These are phyloP conservation scores for Oophaga sylvatica DNA, from an alignment of 2,797 vertebrate species.

Conservation along the genomic window DNA sequence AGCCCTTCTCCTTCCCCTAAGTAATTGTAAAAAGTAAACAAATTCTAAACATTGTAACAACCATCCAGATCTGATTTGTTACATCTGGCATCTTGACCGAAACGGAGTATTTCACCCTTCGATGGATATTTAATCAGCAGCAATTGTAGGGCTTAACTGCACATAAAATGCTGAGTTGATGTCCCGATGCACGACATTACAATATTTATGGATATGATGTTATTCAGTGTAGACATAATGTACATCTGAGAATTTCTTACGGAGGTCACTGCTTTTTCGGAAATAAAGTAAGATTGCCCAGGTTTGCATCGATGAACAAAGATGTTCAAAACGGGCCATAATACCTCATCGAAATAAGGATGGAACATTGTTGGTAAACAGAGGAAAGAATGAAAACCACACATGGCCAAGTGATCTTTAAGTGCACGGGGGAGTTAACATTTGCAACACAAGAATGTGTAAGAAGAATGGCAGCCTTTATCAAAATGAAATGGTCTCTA, in stretches of 20 bases:
- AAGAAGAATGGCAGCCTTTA: constrained; percentile 6
- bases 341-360: not conserved
- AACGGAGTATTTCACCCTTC: not conserved
- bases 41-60: not conserved
- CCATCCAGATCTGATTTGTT: not conserved
- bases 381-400: not conserved
- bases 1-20: not conserved
- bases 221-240: not conserved
- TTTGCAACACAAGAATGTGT: not conserved
- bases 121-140: not conserved
- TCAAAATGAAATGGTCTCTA: not conserved
- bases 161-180: not conserved
- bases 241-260: not conserved
- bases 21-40: not conserved
- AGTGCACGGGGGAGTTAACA: not conserved
- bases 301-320: not conserved
- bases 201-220: not conserved
- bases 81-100: not conserved
- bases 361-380: not conserved
- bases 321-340: not conserved
- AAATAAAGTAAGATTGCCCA: not conserved
- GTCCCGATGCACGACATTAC: not conserved
- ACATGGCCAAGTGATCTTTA: not conserved
- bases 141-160: constrained; percentile 5
- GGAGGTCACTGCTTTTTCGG: not conserved